Base-by-base conservation (phyloP, 2,888 invertebrate genomes). In the Thereva unica region DNA sequence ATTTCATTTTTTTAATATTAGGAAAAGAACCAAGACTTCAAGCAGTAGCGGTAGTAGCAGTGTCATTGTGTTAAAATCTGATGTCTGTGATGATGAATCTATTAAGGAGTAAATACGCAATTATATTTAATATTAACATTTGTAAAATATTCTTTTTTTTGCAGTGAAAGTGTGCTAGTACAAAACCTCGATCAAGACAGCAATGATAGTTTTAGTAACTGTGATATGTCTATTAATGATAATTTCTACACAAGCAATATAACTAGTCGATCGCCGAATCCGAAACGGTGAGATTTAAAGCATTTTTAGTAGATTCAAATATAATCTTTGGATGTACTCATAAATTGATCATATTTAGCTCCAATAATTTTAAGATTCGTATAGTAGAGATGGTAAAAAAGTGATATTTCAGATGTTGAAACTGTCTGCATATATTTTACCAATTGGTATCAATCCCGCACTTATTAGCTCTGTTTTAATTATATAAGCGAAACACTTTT, bases 161-260 rank as follows among this genome's bases (percentile, higher is more conserved):
- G 1, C 72, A 79, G 79, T 72, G 79, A 79, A 67, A 72, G 74
- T 64, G 70, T 47, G 44, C 37, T n/a, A 10, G 12, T 50, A 40
- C 12, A 54, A 37, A 50, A 47, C 37, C 8, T 37, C 41, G 79
- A 79, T 74, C 76, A 76, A 73, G 79, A 79, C 71, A 79, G 79
- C 74, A 80, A 78, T 71, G 79, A 79, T 72, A 80, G 80, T 74
- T 74, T 74, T 75, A 78, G 77, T 71, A 78, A 77, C 78, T 77
- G 79, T 78, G 79, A 80, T 78, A 78, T 78, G 75, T 73, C 75
- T 68, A 74, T 77, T 74, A 77, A 75, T 73, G 78, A 78, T 73
- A 76, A 76, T 44, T 10, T 35, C n/a, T 23, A 35, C 45, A n/a
- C 37, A 45, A 45, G 6, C 4, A 55, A 74, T 44, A 66, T 77